Evolutionary conservation across 2,797 vertebrate genomes (phyloP).

Genomic region (Bryconaethiops microstoma): DNA sequence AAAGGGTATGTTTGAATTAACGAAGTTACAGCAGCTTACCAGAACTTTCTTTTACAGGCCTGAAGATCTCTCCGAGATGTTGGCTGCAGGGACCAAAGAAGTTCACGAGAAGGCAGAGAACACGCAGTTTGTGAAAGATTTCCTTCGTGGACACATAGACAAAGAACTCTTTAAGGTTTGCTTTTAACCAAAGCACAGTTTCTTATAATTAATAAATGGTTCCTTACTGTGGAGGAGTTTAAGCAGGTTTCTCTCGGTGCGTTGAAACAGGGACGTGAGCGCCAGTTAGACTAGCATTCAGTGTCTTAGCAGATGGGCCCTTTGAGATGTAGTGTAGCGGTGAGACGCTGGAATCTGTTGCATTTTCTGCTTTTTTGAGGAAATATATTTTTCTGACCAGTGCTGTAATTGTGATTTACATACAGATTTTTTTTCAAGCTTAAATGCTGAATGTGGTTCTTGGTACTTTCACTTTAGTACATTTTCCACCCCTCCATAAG

Average conservation of each 20-base stretch:
- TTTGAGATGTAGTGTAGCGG: not conserved
- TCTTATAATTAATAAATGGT: not conserved
- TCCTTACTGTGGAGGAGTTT: not conserved
- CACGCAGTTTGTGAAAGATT: slow-evolving; percentile 95
- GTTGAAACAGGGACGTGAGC: no score
- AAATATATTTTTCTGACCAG: no score
- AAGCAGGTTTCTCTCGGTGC: not conserved
- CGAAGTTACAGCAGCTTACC: not conserved
- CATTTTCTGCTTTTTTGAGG: no score
- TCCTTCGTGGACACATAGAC: slow-evolving; percentile 89
- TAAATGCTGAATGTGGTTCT: no score
- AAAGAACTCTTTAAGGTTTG: slow-evolving; percentile 93
- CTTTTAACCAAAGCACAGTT: not conserved
- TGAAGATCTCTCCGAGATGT: slow-evolving; percentile 90
- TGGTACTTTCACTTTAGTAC: no score
- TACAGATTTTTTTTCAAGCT: no score
- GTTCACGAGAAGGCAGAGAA: slow-evolving; percentile 93
- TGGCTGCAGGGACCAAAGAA: slow-evolving; percentile 93
- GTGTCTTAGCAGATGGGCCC: not conserved
- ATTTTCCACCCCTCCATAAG: no score
- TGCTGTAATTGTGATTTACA: no score
- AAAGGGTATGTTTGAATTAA: not conserved
- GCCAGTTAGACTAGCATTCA: no score
- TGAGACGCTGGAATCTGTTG: not conserved
- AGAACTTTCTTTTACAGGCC: slow-evolving; percentile 70